Percentiles rank a stretch among this genome's conserved stretches.
Conservation (phyloP, 2,888 invertebrate genomes). For the Lymantria dispar region DNA sequence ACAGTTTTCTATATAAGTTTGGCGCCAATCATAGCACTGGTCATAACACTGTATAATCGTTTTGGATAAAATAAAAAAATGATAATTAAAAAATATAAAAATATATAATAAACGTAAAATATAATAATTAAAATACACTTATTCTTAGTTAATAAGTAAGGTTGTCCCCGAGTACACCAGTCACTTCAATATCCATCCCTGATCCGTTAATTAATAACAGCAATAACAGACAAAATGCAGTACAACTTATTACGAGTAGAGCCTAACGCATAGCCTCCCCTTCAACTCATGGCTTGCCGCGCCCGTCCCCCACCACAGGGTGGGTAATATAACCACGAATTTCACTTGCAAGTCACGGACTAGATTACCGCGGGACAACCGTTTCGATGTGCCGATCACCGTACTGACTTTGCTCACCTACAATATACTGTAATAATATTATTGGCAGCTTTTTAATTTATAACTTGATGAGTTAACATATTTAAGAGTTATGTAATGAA, state of each 20-base stretch:
- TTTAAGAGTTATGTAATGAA: too few species aligned
- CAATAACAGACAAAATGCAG: constrained; percentile 60
- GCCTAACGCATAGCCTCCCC: constrained; percentile 9
- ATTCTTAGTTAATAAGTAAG: too few species aligned
- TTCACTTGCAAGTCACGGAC: constrained; percentile 79
- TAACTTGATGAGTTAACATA: background rate
- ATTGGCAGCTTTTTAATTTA: constrained; percentile 14
- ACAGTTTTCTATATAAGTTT: too few species aligned
- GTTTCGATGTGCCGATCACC: constrained; percentile 59
- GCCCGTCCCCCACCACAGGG: constrained; percentile 31
- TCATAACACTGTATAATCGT: too few species aligned
- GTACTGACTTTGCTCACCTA: constrained; percentile 24
- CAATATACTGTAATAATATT: constrained; percentile 10
- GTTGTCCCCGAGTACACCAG: background rate
- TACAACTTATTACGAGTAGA: constrained; percentile 49
- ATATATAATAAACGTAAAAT: too few species aligned
- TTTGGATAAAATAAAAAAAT: too few species aligned
- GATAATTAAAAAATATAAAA: too few species aligned
- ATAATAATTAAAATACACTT: too few species aligned
- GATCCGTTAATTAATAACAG: constrained; percentile 27
- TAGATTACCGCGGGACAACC: constrained; percentile 70
- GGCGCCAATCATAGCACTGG: too few species aligned
- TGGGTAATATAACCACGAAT: constrained; percentile 72
- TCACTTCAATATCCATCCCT: constrained; percentile 15
- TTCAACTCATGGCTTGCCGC: constrained; percentile 8